Evolutionary conservation across 2,797 vertebrate species (phyloP), one percentile per base, ranked within the genome.

Genomic region (Myotis planiceps): DNA sequence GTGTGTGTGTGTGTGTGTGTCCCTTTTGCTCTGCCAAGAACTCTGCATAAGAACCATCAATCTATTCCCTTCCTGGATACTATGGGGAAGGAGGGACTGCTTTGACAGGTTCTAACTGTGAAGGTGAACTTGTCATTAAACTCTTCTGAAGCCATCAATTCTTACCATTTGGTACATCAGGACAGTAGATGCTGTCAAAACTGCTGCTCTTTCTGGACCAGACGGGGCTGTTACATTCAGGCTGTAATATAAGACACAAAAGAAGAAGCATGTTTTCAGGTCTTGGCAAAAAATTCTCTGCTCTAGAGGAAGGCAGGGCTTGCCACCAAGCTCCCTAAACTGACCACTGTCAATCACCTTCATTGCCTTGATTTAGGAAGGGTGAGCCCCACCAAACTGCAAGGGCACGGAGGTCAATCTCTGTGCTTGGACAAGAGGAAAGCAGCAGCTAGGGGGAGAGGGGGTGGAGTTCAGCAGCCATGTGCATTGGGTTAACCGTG

Each of bases 201-300:
- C 99, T 99, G 97, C 98, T 98, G 98, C 98, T 99, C 97, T 99
- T 98, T 97, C 99, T 99, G 81, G 99, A 99, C 99, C 99, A 99
- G 97, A 99, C 96, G 3, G 99, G 99, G 96, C 99, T 99, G 98
- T 98, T 99, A 97, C 99, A 99, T 96, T 99, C 99, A 25, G 98
- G 97, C 99, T 99, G 97, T 63, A 98, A 98, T 23, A 96, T 96
- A 66, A 98, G 83, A 96, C 29, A 93, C 49, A 84, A 80, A 63
- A 68, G 58, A 63, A 75, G 63, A 58, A 21, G 16, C 86, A 49
- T 81, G 88, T 81, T 92, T 94, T 66, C 29, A 84, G 53, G 13
- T 68, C 18, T 94, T 58, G 71, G 47, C 37, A 34, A 81, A 91
- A 89, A 82, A 72, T 42, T 58, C 45, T 27, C 45, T 23, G 6